Evolutionary conservation across 2,888 invertebrate genomes (phyloP).

Genomic region (Leptopilina syphax): DNA sequence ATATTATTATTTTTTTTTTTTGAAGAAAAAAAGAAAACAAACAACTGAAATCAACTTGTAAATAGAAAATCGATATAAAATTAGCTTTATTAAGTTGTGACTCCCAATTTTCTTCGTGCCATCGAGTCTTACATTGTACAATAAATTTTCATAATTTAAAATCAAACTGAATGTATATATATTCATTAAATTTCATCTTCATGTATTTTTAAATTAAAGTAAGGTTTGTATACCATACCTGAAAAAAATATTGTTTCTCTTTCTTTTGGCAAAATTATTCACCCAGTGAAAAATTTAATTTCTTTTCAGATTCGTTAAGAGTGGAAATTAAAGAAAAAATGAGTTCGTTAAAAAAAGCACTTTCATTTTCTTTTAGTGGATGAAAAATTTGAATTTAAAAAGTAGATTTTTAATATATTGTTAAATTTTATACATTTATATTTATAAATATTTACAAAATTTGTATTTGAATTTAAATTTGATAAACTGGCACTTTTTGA

Average conservation of each 20-base stretch:
- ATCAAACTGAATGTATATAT: slow-evolving; percentile 30
- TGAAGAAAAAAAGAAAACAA: no score
- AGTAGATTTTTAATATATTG: no score
- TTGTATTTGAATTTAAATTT: no score
- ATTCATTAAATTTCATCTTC: slow-evolving; percentile 37
- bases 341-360: no score
- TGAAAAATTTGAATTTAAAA: no score
- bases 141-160: slow-evolving; percentile 38
- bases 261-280: background rate
- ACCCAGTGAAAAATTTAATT: background rate
- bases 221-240: slow-evolving; percentile 30
- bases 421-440: no score
- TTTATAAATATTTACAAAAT: no score
- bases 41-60: slow-evolving; percentile 13
- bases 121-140: slow-evolving; percentile 36
- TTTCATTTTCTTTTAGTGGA: no score
- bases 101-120: slow-evolving; percentile 31
- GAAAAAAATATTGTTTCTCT: background rate
- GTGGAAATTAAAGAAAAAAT: background rate
- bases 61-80: slow-evolving; percentile 5
- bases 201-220: slow-evolving; percentile 36
- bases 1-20: background rate
- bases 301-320: background rate
- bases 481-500: no score
- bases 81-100: slow-evolving; percentile 38